phyloP scores from a whole-genome alignment of 2,113 vertebrate genomes.

The Brevimyrus niger region DNA sequence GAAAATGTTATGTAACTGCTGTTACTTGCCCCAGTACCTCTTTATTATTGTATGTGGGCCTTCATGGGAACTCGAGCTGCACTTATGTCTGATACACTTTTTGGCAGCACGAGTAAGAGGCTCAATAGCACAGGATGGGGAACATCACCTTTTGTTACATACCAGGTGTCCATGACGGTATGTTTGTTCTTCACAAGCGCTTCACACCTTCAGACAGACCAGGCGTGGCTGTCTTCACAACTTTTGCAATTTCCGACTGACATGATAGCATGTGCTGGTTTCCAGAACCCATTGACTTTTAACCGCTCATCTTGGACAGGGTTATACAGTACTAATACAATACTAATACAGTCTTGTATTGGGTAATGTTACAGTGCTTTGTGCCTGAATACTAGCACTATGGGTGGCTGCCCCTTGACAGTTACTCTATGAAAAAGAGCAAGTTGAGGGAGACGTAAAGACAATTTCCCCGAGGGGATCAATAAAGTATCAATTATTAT shows the following conservation, averaged over 20 bases:
- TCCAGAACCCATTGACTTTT: neutral
- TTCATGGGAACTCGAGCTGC: neutral
- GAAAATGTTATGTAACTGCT: neutral
- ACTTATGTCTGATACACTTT: neutral
- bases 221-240: too few species aligned
- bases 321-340: neutral
- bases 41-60: neutral
- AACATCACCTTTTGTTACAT: neutral
- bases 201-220: neutral
- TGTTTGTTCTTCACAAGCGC: neutral
- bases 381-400: too few species aligned
- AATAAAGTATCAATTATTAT: too few species aligned
- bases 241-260: neutral
- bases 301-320: neutral
- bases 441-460: too few species aligned
- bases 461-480: too few species aligned
- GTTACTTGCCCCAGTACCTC: neutral
- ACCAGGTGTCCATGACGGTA: neutral
- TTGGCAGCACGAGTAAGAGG: neutral
- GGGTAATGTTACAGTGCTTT: neutral
- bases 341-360: neutral
- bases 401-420: too few species aligned
- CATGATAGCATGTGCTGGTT: neutral
- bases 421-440: too few species aligned
- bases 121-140: neutral